Conservation (phyloP, 2,797 vertebrate genomes). For the Sphenopsis melanotis region DNA sequence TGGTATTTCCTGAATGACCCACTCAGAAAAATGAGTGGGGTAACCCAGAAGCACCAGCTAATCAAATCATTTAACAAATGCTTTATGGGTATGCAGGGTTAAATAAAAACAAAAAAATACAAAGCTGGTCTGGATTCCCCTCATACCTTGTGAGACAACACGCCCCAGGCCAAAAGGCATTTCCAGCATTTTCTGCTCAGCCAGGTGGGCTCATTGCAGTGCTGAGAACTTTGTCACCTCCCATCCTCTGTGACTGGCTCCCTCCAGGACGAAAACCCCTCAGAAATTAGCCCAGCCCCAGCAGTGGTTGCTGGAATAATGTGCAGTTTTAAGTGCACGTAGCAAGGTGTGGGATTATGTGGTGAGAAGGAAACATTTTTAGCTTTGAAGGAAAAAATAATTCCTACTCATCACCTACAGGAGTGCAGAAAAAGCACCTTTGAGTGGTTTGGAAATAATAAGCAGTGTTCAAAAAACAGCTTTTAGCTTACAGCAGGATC, state of each 20-base stretch:
- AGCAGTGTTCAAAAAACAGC: accelerated
- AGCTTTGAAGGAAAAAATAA: background rate
- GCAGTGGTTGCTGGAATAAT: background rate
- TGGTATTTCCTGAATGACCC: slow-evolving; percentile 55
- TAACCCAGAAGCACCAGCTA: background rate
- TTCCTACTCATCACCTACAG: background rate
- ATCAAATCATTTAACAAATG: background rate
- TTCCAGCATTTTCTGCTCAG: background rate
- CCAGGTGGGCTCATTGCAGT: background rate
- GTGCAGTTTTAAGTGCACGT: accelerated
- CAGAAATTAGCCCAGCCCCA: accelerated
- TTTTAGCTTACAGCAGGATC: background rate
- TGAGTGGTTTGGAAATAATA: background rate
- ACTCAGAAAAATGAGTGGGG: slow-evolving; percentile 4
- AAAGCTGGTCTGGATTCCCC: background rate
- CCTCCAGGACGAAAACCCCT: background rate
- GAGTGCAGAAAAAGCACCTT: background rate
- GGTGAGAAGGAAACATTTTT: background rate
- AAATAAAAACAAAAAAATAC: background rate
- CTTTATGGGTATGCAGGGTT: background rate
- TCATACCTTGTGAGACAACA: background rate
- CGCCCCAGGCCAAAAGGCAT: background rate
- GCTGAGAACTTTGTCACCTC: background rate
- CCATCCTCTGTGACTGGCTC: background rate
- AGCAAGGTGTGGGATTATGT: background rate